Percentiles rank a stretch among this genome's conserved stretches.
These are phyloP conservation scores for Syritta pipiens DNA, from an alignment of 2,888 invertebrate species.

Conservation along the genomic window DNA sequence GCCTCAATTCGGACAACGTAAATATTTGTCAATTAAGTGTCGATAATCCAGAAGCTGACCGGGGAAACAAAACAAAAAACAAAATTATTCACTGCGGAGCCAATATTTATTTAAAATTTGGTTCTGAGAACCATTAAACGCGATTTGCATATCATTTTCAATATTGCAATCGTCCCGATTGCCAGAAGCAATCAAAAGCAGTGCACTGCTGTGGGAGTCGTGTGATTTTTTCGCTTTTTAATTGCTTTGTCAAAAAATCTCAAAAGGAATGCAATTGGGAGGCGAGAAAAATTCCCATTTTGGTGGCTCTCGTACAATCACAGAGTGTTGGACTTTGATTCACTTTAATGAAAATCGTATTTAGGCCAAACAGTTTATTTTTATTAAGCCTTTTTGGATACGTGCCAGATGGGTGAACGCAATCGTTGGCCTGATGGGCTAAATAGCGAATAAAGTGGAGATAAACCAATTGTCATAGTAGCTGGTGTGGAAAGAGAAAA, in stretches of 20 bases:
- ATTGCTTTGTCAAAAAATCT: conserved; percentile 6
- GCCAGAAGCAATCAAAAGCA: conserved; percentile 18
- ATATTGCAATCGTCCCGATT: conserved; percentile 10
- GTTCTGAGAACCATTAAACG: conserved; percentile 8
- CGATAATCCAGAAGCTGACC: neutral
- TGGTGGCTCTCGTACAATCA: no score
- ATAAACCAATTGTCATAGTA: no score
- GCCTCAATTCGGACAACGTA: neutral
- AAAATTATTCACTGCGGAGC: no score
- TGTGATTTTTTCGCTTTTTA: neutral
- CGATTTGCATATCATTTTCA: conserved; percentile 30
- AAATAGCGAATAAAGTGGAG: no score
- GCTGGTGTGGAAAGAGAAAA: no score
- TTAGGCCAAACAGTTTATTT: neutral
- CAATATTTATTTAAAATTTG: conserved; percentile 28
- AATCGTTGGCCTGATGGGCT: no score
- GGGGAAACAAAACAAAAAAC: neutral
- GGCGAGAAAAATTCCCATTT: neutral
- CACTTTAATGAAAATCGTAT: neutral
- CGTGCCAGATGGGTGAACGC: no score
- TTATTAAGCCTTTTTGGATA: neutral
- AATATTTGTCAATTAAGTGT: conserved; percentile 1
- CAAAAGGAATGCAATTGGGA: neutral
- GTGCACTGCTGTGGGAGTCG: neutral
- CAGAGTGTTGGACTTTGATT: neutral